These are phyloP conservation scores for Dendrophyllia cribrosa DNA, from an alignment of 64 coral and sea anemone genomes.

Conservation along the genomic window DNA sequence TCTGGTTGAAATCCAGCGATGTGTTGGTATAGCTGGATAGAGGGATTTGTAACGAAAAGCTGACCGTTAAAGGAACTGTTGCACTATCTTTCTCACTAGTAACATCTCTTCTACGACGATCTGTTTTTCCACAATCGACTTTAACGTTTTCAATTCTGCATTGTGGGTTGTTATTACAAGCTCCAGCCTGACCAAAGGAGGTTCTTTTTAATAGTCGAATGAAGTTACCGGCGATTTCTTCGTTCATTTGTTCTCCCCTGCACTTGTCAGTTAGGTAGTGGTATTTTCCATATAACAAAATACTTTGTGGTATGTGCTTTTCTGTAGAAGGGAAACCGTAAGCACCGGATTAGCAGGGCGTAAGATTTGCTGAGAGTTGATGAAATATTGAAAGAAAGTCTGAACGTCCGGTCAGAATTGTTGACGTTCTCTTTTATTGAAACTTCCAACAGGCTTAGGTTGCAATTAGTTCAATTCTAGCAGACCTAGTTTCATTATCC, in stretches of 20 bases:
- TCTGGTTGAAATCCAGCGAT: not conserved
- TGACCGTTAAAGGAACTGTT: not conserved
- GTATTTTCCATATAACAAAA: not conserved
- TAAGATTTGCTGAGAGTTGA: too few species aligned
- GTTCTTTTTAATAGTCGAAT: not conserved
- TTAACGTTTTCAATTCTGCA: constrained; percentile 3
- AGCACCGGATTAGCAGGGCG: not conserved
- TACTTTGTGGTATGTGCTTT: not conserved
- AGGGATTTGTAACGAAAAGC: constrained; percentile 4
- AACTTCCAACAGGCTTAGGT: too few species aligned
- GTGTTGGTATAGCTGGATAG: not conserved
- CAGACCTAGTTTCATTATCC: too few species aligned
- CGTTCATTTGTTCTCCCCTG: not conserved
- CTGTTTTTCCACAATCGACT: not conserved
- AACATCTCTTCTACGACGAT: not conserved
- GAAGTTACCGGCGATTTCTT: constrained; percentile 8
- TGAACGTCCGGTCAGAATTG: too few species aligned
- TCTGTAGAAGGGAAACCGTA: not conserved
- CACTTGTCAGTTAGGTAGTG: constrained; percentile 23
- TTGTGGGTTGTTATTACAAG: not conserved
- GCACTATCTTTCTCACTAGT: not conserved
- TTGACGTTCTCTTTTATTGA: too few species aligned
- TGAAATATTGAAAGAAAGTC: too few species aligned
- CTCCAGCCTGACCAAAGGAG: not conserved
- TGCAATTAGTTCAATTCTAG: too few species aligned